Evolutionary conservation across 2,888 invertebrate species (phyloP), one percentile per base, ranked within the genome.

Genomic region (Hetaerina titia): DNA sequence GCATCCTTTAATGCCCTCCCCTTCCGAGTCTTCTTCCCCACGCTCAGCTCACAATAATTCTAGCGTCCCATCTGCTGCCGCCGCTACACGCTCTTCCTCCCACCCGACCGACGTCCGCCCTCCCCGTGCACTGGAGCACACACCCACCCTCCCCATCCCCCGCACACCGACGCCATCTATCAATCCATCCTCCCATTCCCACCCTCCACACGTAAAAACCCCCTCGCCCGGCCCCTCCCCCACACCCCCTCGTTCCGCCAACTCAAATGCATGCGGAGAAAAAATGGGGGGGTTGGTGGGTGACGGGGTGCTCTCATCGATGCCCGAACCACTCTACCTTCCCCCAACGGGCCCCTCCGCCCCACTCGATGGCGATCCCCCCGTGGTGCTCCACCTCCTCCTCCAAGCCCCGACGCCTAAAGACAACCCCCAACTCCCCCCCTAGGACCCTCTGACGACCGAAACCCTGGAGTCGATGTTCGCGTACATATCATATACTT

Each of bases 1-100:
- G 45, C 90, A 90, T 90, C 69, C 69, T n/a, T 69, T 22, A 69
- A 90, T 63, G 90, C 60, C 25, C 89, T 58, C 89, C 15, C 69
- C 45, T n/a, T n/a, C 5, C 69, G n/a, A 11, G 22, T 7, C 69
- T 69, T n/a, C 69, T 6, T 69, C 69, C 22, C 69, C 9, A 15
- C 88, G 56, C 45, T 17, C 0, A 7, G 88, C 31, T 19, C 45
- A 88, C 45, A 4, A 56, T 17, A 4, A 56, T 17, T 17, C 56
- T 56, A 45, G 11, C 7, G 45, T 88, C 31, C 45, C 88, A 56
- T 88, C 88, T 88, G 45, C 88, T 56, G 4, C 88, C 45, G 45
- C 17, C 15, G 22, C 45, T 31, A 88, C 31, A n/a, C 13, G 31
- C 31, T 88, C 13, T 45, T 8, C 56, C 31, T 45, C 69, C n/a